These are phyloP conservation scores for Meteorus sp. DNA, from an alignment of 1,140 invertebrate species.

Conservation along the genomic window DNA sequence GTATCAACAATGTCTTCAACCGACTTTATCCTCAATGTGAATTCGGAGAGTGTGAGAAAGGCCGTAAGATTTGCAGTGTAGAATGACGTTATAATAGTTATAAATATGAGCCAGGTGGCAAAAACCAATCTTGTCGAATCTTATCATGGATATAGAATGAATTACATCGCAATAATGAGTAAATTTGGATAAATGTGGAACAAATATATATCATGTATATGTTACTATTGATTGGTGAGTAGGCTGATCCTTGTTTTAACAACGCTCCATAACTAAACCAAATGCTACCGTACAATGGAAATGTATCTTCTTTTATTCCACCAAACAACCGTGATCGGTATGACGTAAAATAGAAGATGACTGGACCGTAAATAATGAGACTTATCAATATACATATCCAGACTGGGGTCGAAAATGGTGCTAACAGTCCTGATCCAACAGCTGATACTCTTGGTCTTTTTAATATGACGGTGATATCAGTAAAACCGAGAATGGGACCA, in stretches of 20 bases:
- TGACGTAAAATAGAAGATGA: conserved; percentile 74
- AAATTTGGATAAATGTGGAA: background rate
- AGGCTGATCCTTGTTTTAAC: conserved; percentile 82
- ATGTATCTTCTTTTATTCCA: conserved; percentile 60
- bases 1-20: conserved; percentile 70
- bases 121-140: conserved; percentile 82
- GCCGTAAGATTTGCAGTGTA: conserved; percentile 91
- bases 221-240: conserved; percentile 75
- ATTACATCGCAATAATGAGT: no score
- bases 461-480: conserved; percentile 76
- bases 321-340: conserved; percentile 53
- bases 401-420: conserved; percentile 76
- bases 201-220: background rate
- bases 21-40: conserved; percentile 74
- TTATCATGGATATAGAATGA: conserved; percentile 44
- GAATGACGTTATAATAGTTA: conserved; percentile 84
- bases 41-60: conserved; percentile 81
- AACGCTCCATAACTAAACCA: conserved; percentile 88
- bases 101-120: conserved; percentile 90
- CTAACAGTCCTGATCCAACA: conserved; percentile 78
- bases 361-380: conserved; percentile 73
- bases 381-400: conserved; percentile 78
- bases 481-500: conserved; percentile 71
- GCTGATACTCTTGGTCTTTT: conserved; percentile 77
- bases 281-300: conserved; percentile 69